Base-by-base conservation (phyloP, 2,888 invertebrate genomes). In the Athripsodes cinereus region DNA sequence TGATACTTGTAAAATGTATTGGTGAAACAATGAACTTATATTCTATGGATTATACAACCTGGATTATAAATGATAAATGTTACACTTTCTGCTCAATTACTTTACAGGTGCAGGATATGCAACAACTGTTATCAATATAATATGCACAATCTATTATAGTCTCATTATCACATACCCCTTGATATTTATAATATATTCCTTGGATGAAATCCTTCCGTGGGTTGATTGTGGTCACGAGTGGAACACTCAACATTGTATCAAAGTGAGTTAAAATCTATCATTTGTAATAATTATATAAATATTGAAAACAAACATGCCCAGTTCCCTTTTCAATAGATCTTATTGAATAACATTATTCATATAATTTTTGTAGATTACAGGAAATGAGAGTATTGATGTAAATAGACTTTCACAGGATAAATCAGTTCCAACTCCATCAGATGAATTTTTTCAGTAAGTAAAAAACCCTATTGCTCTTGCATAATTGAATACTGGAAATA, bases 161-260 rank as follows among this genome's bases (percentile, higher is more conserved):
- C 86, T 92, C 1, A 85, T 95, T 48, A 84, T 93, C 69, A 82
- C 92, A 0, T 94, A 93, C 80, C 92, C 93, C 0, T 69, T 94
- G 48, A 81, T 89, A 64, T 95, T 92, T 74, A 77, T 94, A 34
- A 82, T 82, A 65, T 85, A 87, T 70, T 86, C 88, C 16, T 81
- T 90, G 64, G 76, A 73, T 55, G 71, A 75, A 21, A 80, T 80
- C 50, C 73, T 93, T 49, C 91, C 92, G 8, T 93, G 92, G 92
- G 78, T 84, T 51, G 78, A 80, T 63, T 93, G 93, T 69, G 75
- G 81, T 64, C 88, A 92, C 74, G 69, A 81, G 40, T 96, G 94
- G 94, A 95, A 95, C 71, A 88, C 91, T 0, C 76, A 81, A 1
- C 75, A 79, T 54, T 95, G 95, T 70, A 72, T 83, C 18, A 79